phyloP scores from a whole-genome alignment of 2,888 invertebrate genomes.

The Eilema griseolum region DNA sequence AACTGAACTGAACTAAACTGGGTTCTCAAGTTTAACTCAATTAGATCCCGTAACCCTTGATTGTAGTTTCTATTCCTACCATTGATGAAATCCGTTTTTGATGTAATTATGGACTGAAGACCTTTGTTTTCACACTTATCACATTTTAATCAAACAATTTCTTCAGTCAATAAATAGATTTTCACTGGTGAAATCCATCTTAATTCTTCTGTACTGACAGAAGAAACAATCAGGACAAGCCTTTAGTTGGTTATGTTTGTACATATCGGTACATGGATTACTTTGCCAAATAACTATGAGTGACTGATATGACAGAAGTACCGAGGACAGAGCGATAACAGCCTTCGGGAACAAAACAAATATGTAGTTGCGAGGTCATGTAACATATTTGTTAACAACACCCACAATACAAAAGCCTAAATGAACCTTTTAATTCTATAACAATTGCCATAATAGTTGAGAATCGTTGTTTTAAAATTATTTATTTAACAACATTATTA shows the following conservation, averaged over 20 bases:
- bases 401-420: background rate
- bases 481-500: too few species aligned
- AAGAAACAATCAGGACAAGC: too few species aligned
- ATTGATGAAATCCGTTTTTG: too few species aligned
- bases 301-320: background rate
- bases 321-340: background rate
- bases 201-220: too few species aligned
- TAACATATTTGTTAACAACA: background rate
- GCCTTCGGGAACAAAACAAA: background rate
- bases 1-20: too few species aligned
- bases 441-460: background rate
- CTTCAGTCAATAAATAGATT: background rate
- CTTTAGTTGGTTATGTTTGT: too few species aligned
- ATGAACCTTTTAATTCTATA: background rate
- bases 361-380: background rate
- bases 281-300: too few species aligned
- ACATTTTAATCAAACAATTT: background rate
- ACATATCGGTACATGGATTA: too few species aligned
- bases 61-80: too few species aligned
- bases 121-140: background rate
- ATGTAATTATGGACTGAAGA: too few species aligned
- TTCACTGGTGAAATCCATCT: background rate
- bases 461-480: background rate
- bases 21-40: too few species aligned
- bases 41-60: too few species aligned